Base-by-base conservation (phyloP, 2,888 invertebrate species). In the Platycheirus rosarum region DNA sequence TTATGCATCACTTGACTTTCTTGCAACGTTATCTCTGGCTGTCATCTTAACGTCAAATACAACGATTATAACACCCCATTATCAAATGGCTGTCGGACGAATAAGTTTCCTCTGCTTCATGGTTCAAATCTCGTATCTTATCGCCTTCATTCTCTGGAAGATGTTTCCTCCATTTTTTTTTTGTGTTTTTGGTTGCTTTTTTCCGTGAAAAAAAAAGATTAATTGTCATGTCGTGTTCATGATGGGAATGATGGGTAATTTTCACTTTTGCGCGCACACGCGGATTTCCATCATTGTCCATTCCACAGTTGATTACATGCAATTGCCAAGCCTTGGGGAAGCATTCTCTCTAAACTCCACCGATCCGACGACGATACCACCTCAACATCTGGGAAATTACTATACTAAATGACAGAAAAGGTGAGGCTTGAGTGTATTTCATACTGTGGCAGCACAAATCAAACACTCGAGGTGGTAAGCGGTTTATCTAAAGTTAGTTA, bases 171-270 rank as follows among this genome's bases (percentile, higher is more conserved):
- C 46, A 32, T 29, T 57, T 62, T 46, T 42, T 13, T 51, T 35
- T n/a, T n/a, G n/a, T n/a, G n/a, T n/a, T n/a, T n/a, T n/a, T n/a
- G n/a, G n/a, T n/a, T n/a, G n/a, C n/a, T n/a, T 51, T 37, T 68
- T 48, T 14, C 55, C 48, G 49, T 11, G 14, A 32, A 53, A 70
- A 70, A 62, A 63, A 32, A 68, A 77, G 66, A 76, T 82, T 82
- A 82, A 82, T 82, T 82, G 77, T 63, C 77, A 49, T 77, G 71
- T 73, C 82, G 77, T 77, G 77, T 63, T 68, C 63, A 63, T 73
- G 73, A 63, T 57, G 40, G 26, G 71, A 82, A 73, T 82, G 82
- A 82, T 66, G 76, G 77, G 71, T 51, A 82, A 77, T 77, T 82
- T 77, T 73, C 66, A 73, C 70, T 75, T 70, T 70, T 75, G 48